These are phyloP conservation scores for Pharmacophagus antenor DNA, from an alignment of 2,888 invertebrate genomes.

Conservation along the genomic window DNA sequence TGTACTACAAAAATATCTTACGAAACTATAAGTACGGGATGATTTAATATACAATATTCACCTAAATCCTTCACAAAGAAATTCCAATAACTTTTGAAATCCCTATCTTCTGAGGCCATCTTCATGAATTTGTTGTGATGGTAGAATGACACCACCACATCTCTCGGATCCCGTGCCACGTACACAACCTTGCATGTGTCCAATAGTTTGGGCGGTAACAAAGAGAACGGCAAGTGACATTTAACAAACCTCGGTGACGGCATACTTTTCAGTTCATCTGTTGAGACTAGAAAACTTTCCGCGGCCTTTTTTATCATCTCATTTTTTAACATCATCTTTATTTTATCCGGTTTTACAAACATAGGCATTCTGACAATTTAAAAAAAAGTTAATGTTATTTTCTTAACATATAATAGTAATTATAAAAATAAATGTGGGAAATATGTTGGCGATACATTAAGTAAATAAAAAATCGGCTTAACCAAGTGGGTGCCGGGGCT, in stretches of 20 bases:
- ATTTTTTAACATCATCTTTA: conserved; percentile 72
- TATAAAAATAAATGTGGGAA: too few relatives aligned
- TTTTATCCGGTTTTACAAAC: neutral
- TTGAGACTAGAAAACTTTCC: conserved; percentile 81
- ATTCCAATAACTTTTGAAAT: conserved; percentile 83
- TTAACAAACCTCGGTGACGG: conserved; percentile 60
- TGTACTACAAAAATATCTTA: too few relatives aligned
- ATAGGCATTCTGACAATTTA: too few relatives aligned
- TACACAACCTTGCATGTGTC: conserved; percentile 75
- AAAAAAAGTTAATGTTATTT: too few relatives aligned
- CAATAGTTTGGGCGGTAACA: conserved; percentile 82
- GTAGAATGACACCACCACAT: conserved; percentile 88
- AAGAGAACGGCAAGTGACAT: conserved; percentile 87
- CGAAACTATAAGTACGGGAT: too few relatives aligned
- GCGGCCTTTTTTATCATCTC: conserved; percentile 62
- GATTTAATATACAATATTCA: conserved; percentile 50
- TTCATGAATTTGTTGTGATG: conserved; percentile 41
- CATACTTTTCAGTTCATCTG: conserved; percentile 52
- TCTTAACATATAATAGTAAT: too few relatives aligned
- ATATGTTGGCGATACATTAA: too few relatives aligned
- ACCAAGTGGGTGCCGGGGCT: neutral
- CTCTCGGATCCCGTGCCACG: conserved; percentile 89
- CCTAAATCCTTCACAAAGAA: conserved; percentile 82
- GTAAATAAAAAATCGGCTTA: neutral
- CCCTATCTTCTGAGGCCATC: conserved; percentile 79